These are phyloP conservation scores for Chondrosia reniformis DNA, from an alignment of 37 sponge, comb jelly and placozoan species.

Conservation along the genomic window DNA sequence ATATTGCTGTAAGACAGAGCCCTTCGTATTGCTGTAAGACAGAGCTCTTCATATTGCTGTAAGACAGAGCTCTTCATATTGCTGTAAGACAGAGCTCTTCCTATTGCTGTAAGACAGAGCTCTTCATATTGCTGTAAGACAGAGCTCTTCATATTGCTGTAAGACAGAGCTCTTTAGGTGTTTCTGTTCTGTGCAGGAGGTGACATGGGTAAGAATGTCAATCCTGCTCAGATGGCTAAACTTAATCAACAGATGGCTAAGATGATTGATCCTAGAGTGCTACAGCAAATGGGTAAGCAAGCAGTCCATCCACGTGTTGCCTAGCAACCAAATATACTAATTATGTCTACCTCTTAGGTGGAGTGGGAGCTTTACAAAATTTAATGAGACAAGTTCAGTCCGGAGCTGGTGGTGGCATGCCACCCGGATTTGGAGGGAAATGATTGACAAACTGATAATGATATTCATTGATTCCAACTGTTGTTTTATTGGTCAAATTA, in stretches of 20 bases:
- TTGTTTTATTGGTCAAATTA: too few relatives aligned
- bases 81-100: too few relatives aligned
- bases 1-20: too few relatives aligned
- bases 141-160: too few relatives aligned
- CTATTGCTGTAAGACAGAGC: too few relatives aligned
- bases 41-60: too few relatives aligned
- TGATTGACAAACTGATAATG: too few relatives aligned
- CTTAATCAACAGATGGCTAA: slow-evolving; percentile 93
- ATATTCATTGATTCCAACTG: too few relatives aligned
- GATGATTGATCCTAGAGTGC: slow-evolving; percentile 92
- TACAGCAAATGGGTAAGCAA: slow-evolving; percentile 94
- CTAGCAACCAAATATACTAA: background rate
- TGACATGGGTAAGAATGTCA: slow-evolving; percentile 87
- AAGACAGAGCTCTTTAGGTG: too few relatives aligned
- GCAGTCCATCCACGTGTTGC: background rate
- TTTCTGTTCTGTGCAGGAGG: slow-evolving; percentile 50
- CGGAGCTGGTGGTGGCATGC: background rate
- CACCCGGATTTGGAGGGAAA: background rate
- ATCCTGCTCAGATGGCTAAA: slow-evolving; percentile 93
- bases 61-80: too few relatives aligned
- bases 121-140: too few relatives aligned
- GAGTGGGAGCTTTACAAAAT: slow-evolving; percentile 89
- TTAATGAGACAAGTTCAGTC: slow-evolving; percentile 92
- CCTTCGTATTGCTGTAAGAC: too few relatives aligned
- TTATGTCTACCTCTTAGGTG: slow-evolving; percentile 40